Base-by-base conservation (phyloP, 1,140 invertebrate genomes). In the Aphis craccivora region DNA sequence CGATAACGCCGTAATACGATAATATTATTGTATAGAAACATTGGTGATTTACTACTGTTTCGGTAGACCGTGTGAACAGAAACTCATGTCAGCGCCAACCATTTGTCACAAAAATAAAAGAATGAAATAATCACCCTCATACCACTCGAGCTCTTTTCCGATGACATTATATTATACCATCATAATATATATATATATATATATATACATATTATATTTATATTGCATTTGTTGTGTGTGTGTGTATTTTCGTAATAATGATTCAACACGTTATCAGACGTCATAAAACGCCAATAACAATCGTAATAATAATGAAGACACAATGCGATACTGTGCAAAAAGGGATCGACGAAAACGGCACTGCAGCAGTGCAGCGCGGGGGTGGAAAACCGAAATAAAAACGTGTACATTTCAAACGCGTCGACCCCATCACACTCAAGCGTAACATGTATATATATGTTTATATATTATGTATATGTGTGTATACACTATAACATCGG, bases 271-370 rank as follows among this genome's bases (percentile, higher is more conserved):
- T 90, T 90, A 90, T 90, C 89, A 90, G 40, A 90, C 89, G 89
- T 90, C 89, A 67, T 90, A 90, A 90, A 90, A 90, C 55, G 89
- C 89, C 89, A 92, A 92, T 83, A 83, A 83, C 76, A 92, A 83
- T 92, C 43, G 76, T 83, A 83, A 83, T 83, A 83, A 93, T 86
- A 51, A 55, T 37, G 51, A 84, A n/a, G 30, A 76, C n/a, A n/a
- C 20, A 84, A 93, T 86, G 48, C 51, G 60, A 51, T 43, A 35
- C 81, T 25, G 81, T 53, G 22, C 22, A 40, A 92, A 90, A 90
- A 23, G 88, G 51, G 87, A 89, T 89, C 48, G 88, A 40, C 53
- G 4, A 90, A 90, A 53, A n/a, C n/a, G 40, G 8, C 40, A 84
- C 37, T 43, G 23, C 8, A n/a, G 4, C 40, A 20, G 84, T 45